Percentiles rank a stretch among this genome's conserved stretches.
Evolutionary conservation across 2,113 vertebrate species (phyloP).

Genomic region (Columba janthina): DNA sequence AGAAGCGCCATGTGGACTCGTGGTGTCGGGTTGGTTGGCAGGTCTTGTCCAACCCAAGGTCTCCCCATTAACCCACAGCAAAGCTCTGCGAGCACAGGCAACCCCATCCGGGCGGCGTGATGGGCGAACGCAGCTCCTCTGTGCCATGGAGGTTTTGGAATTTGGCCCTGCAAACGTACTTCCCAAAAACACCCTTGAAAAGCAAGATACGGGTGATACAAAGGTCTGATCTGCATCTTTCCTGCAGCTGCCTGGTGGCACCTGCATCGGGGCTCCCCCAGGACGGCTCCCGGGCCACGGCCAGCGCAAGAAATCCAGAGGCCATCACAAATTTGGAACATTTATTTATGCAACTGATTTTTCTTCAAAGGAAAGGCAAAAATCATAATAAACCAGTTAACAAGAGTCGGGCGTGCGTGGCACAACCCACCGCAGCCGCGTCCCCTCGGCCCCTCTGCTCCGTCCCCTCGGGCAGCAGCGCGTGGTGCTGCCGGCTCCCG

Average conservation of each 20-base stretch:
- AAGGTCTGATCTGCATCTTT: neutral
- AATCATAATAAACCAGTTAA: neutral
- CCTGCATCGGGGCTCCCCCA: neutral
- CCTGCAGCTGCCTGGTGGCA: no score
- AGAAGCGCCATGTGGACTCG: accelerated
- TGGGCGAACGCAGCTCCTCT: neutral
- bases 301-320: constrained; percentile 14
- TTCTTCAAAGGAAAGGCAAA: constrained; percentile 40
- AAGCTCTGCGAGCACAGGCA: neutral
- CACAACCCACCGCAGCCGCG: neutral
- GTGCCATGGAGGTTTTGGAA: neutral
- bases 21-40: no score
- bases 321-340: constrained; percentile 51
- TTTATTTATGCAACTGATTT: constrained; percentile 63
- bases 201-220: accelerated
- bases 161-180: neutral
- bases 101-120: accelerated
- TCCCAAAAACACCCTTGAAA: neutral
- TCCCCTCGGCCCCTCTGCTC: neutral
- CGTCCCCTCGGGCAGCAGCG: neutral
- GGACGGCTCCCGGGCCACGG: neutral
- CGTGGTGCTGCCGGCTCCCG: neutral
- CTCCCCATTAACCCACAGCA: neutral
- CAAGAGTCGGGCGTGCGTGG: constrained; percentile 13
- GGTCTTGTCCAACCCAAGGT: neutral